These are phyloP conservation scores for Spea multiplicata DNA, from an alignment of 2,113 vertebrate species.

Conservation along the genomic window DNA sequence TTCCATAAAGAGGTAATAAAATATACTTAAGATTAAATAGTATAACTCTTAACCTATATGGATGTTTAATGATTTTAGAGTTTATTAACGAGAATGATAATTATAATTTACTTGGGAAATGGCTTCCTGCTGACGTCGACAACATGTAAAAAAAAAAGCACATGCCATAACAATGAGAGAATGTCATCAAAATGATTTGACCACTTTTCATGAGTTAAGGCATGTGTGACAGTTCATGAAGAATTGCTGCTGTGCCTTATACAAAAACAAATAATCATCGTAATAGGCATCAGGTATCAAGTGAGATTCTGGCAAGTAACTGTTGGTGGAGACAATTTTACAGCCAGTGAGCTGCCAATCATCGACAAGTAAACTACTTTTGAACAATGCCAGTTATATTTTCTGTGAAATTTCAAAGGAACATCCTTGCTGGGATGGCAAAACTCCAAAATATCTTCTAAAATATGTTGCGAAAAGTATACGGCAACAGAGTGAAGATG, in stretches of 20 bases:
- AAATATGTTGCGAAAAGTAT: slow-evolving; percentile 3
- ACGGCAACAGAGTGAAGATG: neutral
- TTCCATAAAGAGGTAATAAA: too few relatives aligned
- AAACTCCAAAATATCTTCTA: slow-evolving; percentile 27
- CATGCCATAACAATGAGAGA: slow-evolving; percentile 11
- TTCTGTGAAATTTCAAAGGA: slow-evolving; percentile 13
- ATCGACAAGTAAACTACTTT: neutral
- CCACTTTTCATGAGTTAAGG: slow-evolving; percentile 5
- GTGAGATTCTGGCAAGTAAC: slow-evolving; percentile 36
- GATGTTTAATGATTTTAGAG: too few relatives aligned
- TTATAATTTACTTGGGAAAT: slow-evolving; percentile 24
- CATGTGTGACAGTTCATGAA: neutral
- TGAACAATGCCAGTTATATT: slow-evolving; percentile 19
- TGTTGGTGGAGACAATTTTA: slow-evolving; percentile 1
- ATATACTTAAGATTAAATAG: too few relatives aligned
- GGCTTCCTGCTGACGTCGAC: slow-evolving; percentile 26
- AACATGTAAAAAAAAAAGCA: slow-evolving; percentile 40
- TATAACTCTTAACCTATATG: too few relatives aligned
- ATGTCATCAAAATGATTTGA: slow-evolving; percentile 31
- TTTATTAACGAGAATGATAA: neutral
- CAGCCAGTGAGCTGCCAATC: slow-evolving; percentile 1
- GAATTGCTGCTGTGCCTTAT: slow-evolving; percentile 16
- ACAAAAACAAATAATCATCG: slow-evolving; percentile 7
- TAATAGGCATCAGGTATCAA: neutral
- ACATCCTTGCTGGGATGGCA: neutral